Evolutionary conservation across 1,140 invertebrate genomes (phyloP).

Genomic region (Macrosteles quadrilineatus): DNA sequence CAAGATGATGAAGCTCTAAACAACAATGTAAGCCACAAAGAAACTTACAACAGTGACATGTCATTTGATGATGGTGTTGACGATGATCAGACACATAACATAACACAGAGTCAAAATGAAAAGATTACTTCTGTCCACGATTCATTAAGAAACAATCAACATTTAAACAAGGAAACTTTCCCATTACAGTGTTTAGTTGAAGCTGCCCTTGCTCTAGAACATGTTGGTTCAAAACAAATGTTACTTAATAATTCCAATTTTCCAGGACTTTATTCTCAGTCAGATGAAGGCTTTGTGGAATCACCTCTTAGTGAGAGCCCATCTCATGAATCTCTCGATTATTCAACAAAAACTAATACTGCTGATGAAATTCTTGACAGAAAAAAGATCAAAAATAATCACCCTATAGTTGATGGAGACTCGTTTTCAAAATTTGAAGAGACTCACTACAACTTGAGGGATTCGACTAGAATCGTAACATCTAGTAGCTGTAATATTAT

Average conservation of each 20-base stretch:
- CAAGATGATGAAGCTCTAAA: constrained; percentile 1
- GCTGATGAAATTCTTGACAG: neutral
- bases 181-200: constrained; percentile 27
- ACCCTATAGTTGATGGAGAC: neutral
- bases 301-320: too few species aligned
- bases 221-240: constrained; percentile 11
- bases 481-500: constrained; percentile 14
- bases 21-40: too few species aligned
- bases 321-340: too few species aligned
- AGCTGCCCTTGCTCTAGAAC: constrained; percentile 18
- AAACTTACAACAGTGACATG: too few species aligned
- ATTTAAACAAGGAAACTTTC: constrained; percentile 4
- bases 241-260: neutral
- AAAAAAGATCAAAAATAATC: neutral
- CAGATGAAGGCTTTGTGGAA: neutral
- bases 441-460: constrained; percentile 17
- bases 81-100: neutral
- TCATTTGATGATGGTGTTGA: too few species aligned
- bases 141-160: constrained; percentile 10
- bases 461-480: constrained; percentile 8
- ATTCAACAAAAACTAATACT: neutral
- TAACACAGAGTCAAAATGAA: neutral
- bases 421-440: constrained; percentile 20
- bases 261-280: neutral
- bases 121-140: neutral